These are phyloP conservation scores for Teleogryllus occipitalis DNA, from an alignment of 1,140 invertebrate genomes.

Conservation along the genomic window DNA sequence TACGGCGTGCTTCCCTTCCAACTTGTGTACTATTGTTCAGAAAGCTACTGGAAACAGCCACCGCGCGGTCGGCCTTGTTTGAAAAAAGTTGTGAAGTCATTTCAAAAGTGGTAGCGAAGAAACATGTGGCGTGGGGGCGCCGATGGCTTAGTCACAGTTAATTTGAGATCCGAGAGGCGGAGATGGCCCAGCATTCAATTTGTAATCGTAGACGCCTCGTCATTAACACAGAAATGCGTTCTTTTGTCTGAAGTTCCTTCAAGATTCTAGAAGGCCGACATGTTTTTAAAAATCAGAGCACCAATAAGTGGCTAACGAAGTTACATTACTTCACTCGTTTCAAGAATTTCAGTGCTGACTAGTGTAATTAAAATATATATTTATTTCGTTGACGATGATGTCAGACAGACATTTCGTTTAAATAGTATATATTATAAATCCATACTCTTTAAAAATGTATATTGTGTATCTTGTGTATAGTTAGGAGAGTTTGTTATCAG, in stretches of 20 bases:
- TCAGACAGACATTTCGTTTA: too few relatives aligned
- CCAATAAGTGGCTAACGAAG: too few relatives aligned
- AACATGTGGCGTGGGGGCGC: not conserved
- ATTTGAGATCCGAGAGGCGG: not conserved
- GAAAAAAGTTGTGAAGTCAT: conserved; percentile 5
- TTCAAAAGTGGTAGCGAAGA: not conserved
- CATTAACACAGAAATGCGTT: not conserved
- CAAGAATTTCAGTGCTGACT: too few relatives aligned
- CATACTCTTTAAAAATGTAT: too few relatives aligned
- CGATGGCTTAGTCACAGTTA: conserved; percentile 3
- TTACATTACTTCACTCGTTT: too few relatives aligned
- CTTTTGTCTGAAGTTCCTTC: not conserved
- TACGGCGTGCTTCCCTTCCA: not conserved
- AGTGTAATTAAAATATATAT: too few relatives aligned
- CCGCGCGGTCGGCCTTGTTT: not conserved
- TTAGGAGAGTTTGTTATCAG: too few relatives aligned
- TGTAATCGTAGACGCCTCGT: not conserved
- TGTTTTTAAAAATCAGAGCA: too few relatives aligned
- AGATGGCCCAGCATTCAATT: not conserved
- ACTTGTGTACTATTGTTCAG: conserved; percentile 1
- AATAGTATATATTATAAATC: too few relatives aligned
- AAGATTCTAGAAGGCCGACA: too few relatives aligned
- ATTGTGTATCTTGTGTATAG: too few relatives aligned
- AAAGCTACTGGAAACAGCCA: conserved; percentile 3
- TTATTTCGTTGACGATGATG: too few relatives aligned